These are phyloP conservation scores for Suillia variegata DNA, from an alignment of 2,888 invertebrate genomes.

Conservation along the genomic window DNA sequence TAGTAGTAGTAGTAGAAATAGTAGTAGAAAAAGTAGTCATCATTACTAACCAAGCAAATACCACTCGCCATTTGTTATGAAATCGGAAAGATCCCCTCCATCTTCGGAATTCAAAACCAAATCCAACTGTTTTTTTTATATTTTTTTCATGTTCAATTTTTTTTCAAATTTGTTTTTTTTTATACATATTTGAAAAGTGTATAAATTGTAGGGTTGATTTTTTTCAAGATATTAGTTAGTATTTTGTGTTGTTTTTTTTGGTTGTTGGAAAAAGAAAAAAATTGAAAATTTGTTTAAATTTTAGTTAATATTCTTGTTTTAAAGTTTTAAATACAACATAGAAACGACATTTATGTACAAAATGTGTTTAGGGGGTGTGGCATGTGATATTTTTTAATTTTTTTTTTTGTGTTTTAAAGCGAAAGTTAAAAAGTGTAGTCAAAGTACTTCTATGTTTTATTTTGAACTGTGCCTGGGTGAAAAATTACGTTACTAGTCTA, in stretches of 20 bases:
- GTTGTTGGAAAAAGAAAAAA: neutral
- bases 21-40: constrained; percentile 34
- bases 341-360: constrained; percentile 51
- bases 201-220: constrained; percentile 3
- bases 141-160: constrained; percentile 29
- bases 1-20: neutral
- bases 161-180: constrained; percentile 32
- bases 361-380: neutral
- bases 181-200: constrained; percentile 1
- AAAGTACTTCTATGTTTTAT: neutral
- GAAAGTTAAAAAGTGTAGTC: neutral
- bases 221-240: neutral
- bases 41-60: constrained; percentile 88
- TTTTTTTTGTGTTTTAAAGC: neutral
- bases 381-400: neutral
- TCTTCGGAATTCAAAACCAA: constrained; percentile 91
- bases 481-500: no score
- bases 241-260: neutral
- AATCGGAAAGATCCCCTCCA: constrained; percentile 94
- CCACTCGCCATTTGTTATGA: constrained; percentile 99
- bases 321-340: constrained; percentile 34
- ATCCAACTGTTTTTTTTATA: constrained; percentile 75
- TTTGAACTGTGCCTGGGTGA: neutral
- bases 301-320: neutral
- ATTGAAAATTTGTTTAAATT: neutral